Evolutionary conservation across 2,888 invertebrate genomes (phyloP).

Genomic region (Zootermopsis nevadensis): DNA sequence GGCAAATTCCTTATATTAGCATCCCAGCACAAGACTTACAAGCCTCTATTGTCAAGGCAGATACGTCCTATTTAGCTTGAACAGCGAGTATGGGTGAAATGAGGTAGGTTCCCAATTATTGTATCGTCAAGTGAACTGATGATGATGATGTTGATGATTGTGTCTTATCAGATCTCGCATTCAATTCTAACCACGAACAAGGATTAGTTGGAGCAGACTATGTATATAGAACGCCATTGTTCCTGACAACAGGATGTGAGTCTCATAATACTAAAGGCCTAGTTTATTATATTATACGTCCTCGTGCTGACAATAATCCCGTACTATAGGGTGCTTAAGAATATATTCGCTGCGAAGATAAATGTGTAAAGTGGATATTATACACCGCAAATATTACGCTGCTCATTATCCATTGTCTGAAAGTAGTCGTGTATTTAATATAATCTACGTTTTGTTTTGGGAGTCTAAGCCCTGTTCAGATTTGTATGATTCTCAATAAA

Average conservation of each 20-base stretch:
- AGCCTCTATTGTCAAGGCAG: background rate
- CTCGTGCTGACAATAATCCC: background rate
- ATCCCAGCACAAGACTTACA: background rate
- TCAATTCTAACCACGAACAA: background rate
- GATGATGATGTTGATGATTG: background rate
- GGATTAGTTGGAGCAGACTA: background rate
- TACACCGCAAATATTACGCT: too few species aligned
- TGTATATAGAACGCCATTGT: background rate
- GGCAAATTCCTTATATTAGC: constrained; percentile 4
- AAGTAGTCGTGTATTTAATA: too few species aligned
- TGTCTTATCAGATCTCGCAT: constrained; percentile 13
- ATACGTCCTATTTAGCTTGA: background rate
- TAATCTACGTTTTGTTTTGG: too few species aligned
- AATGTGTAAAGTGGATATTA: too few species aligned
- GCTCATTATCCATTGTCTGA: too few species aligned
- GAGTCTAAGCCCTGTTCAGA: too few species aligned
- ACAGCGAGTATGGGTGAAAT: background rate
- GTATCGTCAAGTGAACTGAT: background rate
- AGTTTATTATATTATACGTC: background rate
- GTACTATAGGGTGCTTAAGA: background rate
- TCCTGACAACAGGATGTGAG: background rate
- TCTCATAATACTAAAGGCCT: background rate
- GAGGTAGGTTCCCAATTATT: background rate
- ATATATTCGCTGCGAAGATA: background rate
- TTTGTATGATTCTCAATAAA: too few species aligned